These are phyloP conservation scores for Staurois parvus DNA, from an alignment of 2,797 vertebrate species.

Conservation along the genomic window DNA sequence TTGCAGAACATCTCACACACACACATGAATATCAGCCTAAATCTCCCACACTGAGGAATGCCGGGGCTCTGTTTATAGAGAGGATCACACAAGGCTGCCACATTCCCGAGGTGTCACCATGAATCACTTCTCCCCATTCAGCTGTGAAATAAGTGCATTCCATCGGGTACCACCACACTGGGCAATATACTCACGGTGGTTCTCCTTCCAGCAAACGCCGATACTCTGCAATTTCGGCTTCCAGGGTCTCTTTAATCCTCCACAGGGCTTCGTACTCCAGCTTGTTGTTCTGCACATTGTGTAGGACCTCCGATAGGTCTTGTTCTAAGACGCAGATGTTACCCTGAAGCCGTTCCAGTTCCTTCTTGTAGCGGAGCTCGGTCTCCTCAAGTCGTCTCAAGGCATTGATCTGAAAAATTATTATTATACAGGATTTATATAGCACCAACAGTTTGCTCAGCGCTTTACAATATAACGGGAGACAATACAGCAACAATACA, in stretches of 20 bases:
- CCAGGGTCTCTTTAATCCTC: constrained; percentile 82
- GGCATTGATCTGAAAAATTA: constrained; percentile 73
- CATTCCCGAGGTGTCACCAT: constrained; percentile 28
- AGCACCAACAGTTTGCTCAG: too few relatives aligned
- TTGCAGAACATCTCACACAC: constrained; percentile 32
- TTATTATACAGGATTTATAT: too few relatives aligned
- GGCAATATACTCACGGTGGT: constrained; percentile 65
- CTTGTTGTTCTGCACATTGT: constrained; percentile 84
- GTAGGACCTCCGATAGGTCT: constrained; percentile 79
- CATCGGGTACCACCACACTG: neutral
- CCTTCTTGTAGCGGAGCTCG: constrained; percentile 75
- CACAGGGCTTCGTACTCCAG: constrained; percentile 83
- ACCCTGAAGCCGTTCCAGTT: constrained; percentile 82
- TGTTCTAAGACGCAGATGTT: constrained; percentile 81
- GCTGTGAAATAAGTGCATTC: constrained; percentile 21
- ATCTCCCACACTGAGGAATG: constrained; percentile 39
- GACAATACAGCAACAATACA: too few relatives aligned
- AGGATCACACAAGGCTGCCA: constrained; percentile 17
- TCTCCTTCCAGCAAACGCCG: constrained; percentile 82
- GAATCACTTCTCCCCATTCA: constrained; percentile 7
- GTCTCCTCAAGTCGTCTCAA: constrained; percentile 79
- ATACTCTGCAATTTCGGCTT: constrained; percentile 84
- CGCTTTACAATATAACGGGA: too few relatives aligned
- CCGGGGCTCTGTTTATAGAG: constrained; percentile 18
- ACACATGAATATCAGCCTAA: neutral